These are phyloP conservation scores for Anoura caudifer DNA, from an alignment of 2,113 vertebrate species.

Conservation along the genomic window DNA sequence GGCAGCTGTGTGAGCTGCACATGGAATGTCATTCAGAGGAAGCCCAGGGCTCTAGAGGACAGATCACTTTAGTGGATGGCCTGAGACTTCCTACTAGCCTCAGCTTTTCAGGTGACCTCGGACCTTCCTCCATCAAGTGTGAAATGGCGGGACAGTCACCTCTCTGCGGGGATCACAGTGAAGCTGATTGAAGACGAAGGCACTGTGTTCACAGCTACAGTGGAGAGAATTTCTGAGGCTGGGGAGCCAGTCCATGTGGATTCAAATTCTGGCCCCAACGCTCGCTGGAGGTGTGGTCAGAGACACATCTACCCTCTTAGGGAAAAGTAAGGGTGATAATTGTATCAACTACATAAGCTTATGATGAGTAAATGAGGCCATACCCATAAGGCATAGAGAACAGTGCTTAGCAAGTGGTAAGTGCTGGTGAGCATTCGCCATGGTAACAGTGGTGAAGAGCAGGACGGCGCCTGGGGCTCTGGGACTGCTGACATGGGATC, in stretches of 20 bases:
- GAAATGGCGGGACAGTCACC: background rate
- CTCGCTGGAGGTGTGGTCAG: background rate
- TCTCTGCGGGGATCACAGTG: background rate
- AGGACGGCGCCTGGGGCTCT: background rate
- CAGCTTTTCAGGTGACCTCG: background rate
- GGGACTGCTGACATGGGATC: background rate
- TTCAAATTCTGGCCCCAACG: background rate
- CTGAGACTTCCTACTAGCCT: background rate
- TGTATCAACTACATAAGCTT: background rate
- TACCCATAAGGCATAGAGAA: background rate
- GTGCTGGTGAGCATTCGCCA: background rate
- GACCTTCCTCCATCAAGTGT: background rate
- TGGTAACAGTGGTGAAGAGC: background rate
- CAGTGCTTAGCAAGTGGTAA: background rate
- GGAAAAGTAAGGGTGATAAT: background rate
- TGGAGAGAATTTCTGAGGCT: background rate
- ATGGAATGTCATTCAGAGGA: background rate
- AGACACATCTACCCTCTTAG: background rate
- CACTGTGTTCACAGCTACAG: background rate
- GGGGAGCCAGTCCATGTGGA: background rate
- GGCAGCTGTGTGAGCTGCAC: background rate
- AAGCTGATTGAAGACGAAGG: background rate
- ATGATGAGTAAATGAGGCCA: background rate
- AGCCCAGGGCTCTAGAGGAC: background rate
- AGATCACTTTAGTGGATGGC: background rate